These are phyloP conservation scores for Larimichthys crocea DNA, from an alignment of 2,113 vertebrate species.

Conservation along the genomic window DNA sequence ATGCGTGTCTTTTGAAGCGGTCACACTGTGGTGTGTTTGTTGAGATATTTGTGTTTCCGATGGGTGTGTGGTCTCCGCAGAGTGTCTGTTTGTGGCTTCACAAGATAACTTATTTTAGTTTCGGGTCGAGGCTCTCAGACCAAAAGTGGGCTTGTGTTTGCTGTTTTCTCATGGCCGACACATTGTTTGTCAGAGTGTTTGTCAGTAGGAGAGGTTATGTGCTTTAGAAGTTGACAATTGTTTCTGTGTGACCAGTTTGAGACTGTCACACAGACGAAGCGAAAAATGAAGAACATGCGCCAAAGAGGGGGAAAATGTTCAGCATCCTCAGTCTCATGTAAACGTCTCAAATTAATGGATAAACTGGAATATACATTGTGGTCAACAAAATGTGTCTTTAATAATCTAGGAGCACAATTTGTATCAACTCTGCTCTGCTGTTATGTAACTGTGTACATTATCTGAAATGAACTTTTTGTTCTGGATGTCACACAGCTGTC, in stretches of 20 bases:
- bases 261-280: slow-evolving; percentile 6
- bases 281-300: not conserved
- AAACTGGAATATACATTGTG: not conserved
- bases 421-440: slow-evolving; percentile 2
- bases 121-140: slow-evolving; percentile 35
- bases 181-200: slow-evolving; percentile 44
- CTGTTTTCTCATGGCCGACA: slow-evolving; percentile 21
- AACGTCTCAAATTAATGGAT: no score
- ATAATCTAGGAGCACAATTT: slow-evolving; percentile 14
- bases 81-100: slow-evolving; percentile 54
- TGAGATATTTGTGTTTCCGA: slow-evolving; percentile 56
- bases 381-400: slow-evolving; percentile 9
- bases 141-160: slow-evolving; percentile 2
- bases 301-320: no score
- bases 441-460: slow-evolving; percentile 53
- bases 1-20: slow-evolving; percentile 41
- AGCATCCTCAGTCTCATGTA: no score
- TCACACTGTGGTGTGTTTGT: slow-evolving; percentile 34
- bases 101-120: slow-evolving; percentile 57
- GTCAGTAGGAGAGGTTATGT: slow-evolving; percentile 29
- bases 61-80: slow-evolving; percentile 60
- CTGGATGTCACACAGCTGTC: slow-evolving; percentile 47
- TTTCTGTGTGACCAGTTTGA: slow-evolving; percentile 1
- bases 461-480: slow-evolving; percentile 36
- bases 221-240: slow-evolving; percentile 8